These are phyloP conservation scores for Ifrita kowaldi DNA, from an alignment of 2,113 vertebrate species.

Conservation along the genomic window DNA sequence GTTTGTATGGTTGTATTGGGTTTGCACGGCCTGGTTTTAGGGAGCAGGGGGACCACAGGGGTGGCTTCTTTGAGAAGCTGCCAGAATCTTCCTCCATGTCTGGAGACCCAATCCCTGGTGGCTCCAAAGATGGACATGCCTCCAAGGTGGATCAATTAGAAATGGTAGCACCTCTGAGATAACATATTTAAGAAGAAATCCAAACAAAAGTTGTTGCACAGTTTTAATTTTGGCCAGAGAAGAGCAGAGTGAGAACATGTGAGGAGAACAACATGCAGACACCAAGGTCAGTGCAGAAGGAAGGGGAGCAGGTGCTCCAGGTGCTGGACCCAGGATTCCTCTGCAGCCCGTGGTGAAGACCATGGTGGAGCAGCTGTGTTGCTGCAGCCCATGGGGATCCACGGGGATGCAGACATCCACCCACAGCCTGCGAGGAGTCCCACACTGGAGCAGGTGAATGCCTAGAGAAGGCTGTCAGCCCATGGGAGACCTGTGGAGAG, in stretches of 20 bases:
- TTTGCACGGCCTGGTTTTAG: background rate
- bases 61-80: background rate
- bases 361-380: background rate
- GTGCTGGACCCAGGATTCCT: fast-evolving
- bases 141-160: background rate
- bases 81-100: background rate
- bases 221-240: background rate
- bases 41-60: background rate
- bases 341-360: fast-evolving
- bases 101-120: background rate
- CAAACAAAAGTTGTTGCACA: background rate
- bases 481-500: fast-evolving
- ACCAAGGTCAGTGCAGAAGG: background rate
- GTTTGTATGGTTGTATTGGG: background rate
- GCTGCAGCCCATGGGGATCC: background rate
- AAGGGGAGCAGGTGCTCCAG: background rate
- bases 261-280: background rate
- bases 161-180: background rate
- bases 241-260: fast-evolving
- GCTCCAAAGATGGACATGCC: fast-evolving
- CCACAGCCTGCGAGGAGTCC: background rate
- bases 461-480: background rate
- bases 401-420: background rate
- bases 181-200: background rate
- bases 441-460: background rate